Base-by-base conservation (phyloP, 1,140 invertebrate species). In the Bombus huntii region DNA sequence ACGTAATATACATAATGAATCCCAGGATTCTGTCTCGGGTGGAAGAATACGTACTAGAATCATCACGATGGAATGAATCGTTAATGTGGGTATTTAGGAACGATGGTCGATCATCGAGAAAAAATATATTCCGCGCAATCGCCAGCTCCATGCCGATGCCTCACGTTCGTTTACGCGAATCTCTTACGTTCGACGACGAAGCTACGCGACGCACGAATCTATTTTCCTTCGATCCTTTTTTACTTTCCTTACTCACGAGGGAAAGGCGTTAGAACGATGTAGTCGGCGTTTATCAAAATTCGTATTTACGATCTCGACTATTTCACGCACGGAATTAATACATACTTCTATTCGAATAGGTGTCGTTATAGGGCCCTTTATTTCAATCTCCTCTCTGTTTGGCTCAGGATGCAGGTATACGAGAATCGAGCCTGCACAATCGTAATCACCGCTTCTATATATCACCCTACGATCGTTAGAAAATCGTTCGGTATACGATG, bases 331-430 rank as follows among this genome's bases (percentile, higher is more conserved):
- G 59, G 10, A 62, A 62, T 62, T 12, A n/a, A 59, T 0, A 31
- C 42, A 12, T 90, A 94, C 94, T 81, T 93, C 89, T 57, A 94
- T 44, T 31, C 91, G 81, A 71, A 96, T 88, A 74, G 95, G 92
- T 77, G 95, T 93, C 22, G 85, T 87, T 37, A 95, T 91, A 0
- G 96, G 96, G 10, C 95, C 95, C 72, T 93, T 93, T n/a, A 96
- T 96, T 37, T 92, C 72, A 12, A 96, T 86, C 75, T 94, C 91
- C 89, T 96, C 96, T 85, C 91, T 94, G 1, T 94, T 85, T 6
- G 91, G 87, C 88, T 95, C 94, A 28, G 94, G 92, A 88, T 95
- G 94, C 31, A 84, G 90, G 83, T 96, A 96, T 70, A 95, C 83
- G 34, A 94, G 92, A 59, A 92, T 85, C 12, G 91, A 85, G 28